Percentiles rank a stretch among this genome's conserved stretches.
Conservation (phyloP, 2,113 vertebrate species). For the Nothoprocta pentlandii region DNA sequence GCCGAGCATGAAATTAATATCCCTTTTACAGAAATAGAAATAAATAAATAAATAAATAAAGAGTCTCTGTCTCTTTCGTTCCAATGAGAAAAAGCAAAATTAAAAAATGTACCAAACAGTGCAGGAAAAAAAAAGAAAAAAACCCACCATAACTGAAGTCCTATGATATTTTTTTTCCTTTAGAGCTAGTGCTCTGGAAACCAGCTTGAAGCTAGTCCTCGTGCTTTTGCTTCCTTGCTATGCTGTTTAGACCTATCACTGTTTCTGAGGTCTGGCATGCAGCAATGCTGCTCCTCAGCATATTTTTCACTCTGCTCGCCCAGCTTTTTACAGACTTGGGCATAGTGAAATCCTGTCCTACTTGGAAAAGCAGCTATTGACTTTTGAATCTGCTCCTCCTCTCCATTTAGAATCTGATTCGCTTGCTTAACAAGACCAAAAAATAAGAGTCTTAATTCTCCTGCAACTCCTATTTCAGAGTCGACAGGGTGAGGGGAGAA, state of each 20-base stretch:
- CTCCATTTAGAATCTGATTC: neutral
- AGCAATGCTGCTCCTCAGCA: neutral
- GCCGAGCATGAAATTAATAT: slow-evolving; percentile 64
- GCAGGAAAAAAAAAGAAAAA: neutral
- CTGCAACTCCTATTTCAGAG: neutral
- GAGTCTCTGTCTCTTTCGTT: neutral
- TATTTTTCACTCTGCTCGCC: neutral
- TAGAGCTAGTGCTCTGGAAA: neutral
- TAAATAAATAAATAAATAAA: neutral
- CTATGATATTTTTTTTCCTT: neutral
- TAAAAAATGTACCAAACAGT: neutral
- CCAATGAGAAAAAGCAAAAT: neutral
- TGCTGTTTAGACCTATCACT: neutral
- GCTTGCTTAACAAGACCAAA: neutral
- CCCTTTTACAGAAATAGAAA: neutral
- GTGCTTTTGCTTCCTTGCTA: neutral
- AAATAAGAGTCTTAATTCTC: neutral
- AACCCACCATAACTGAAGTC: neutral
- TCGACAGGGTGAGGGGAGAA: neutral
- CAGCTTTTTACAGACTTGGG: neutral
- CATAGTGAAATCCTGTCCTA: neutral
- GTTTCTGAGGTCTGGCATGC: neutral
- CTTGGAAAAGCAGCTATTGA: neutral
- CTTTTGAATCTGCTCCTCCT: neutral
- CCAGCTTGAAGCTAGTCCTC: neutral